These are phyloP conservation scores for Trichoplusia ni DNA, from an alignment of 1,140 invertebrate genomes.

Conservation along the genomic window DNA sequence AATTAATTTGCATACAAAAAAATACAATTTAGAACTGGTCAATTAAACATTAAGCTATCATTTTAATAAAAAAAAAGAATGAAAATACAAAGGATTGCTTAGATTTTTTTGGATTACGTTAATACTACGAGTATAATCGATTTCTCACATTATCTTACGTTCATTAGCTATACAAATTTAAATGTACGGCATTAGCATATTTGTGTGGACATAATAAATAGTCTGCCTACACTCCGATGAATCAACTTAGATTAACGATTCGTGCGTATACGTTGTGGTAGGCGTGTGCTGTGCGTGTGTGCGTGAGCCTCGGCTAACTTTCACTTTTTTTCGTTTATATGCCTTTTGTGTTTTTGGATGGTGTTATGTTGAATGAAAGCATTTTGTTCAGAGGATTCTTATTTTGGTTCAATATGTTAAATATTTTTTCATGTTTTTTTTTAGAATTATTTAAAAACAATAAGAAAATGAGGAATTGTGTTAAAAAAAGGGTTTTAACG, in stretches of 20 bases:
- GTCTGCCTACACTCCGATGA: constrained; percentile 24
- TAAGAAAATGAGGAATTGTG: background rate
- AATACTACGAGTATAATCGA: background rate
- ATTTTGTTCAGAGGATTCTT: constrained; percentile 23
- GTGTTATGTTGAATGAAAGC: constrained; percentile 51
- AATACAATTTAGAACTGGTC: background rate
- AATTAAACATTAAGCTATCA: background rate
- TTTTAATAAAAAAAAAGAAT: background rate
- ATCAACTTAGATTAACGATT: constrained; percentile 22
- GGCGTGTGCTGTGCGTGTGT: constrained; percentile 11
- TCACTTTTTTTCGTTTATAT: constrained; percentile 78
- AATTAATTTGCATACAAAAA: no score
- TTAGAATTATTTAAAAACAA: background rate
- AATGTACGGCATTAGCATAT: constrained; percentile 22
- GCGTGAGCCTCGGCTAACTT: constrained; percentile 43
- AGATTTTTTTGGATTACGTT: constrained; percentile 15
- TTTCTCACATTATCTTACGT: constrained; percentile 24
- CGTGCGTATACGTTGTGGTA: constrained; percentile 11
- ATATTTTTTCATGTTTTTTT: background rate
- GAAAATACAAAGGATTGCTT: background rate
- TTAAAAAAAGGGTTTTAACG: background rate
- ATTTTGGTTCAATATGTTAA: background rate
- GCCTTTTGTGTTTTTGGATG: constrained; percentile 77
- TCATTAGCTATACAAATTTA: constrained; percentile 14
- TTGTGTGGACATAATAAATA: constrained; percentile 13